Base-by-base conservation (phyloP, 2,797 vertebrate species). In the Darevskia mixta region DNA sequence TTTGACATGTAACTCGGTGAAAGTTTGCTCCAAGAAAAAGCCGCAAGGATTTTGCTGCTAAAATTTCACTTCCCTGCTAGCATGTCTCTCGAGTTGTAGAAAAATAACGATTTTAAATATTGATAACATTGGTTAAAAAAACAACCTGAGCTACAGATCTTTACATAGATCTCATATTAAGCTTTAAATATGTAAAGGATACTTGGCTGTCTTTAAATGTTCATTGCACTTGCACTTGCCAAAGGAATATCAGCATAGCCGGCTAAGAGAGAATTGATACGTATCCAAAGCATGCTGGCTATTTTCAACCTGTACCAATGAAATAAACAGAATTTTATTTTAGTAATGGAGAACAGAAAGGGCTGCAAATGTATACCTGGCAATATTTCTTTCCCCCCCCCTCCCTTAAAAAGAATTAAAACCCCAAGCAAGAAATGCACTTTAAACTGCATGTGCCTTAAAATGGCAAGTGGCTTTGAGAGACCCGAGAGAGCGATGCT, bases 391-490 rank as follows among this genome's bases (percentile, higher is more conserved):
- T 55, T 38, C 35, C 35, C 35, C 35, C 35, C 35, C 35, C 35
- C 75, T 55, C 49, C 49, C 13, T 55, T 82, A 91, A 87, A 55
- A 72, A 72, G 8, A 20, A 90, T 83, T 11, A 64, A 38, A 32
- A 82, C 88, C 35, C 55, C 32, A 87, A 91, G 38, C 89, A 90
- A 82, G 92, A 90, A 90, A 90, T 91, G 78, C 90, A 85, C 91
- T 92, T 95, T 96, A 88, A 84, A 91, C 86, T 95, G 95, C 96
- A 95, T 96, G 96, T 97, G 95, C 97, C 98, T 98, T 98, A 98
- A 98, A 98, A 99, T 98, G 98, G 98, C 97, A 98, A 97, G 95
- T 94, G 88, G 85, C 96, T 96, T 94, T 93, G 93, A 92, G 93
- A 92, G 92, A 96, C 94, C 91, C 71, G 77, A 95, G 95, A 95